Percentiles rank a stretch among this genome's conserved stretches.
phyloP scores from a whole-genome alignment of 2,113 vertebrate genomes.

The Gallinago paraguaiae region DNA sequence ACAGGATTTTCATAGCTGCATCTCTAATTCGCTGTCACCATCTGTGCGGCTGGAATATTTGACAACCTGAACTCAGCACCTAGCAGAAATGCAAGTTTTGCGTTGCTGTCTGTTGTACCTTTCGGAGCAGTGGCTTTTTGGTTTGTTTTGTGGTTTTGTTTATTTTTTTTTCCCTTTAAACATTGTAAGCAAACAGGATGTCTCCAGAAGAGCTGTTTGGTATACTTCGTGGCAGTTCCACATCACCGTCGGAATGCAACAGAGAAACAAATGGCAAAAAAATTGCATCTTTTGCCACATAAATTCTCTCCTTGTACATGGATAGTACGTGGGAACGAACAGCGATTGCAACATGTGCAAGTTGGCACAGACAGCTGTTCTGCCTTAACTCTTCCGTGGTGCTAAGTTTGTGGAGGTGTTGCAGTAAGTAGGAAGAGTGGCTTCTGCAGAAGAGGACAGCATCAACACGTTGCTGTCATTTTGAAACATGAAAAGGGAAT shows the following conservation, averaged over 20 bases:
- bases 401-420: neutral
- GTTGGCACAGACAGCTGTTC: neutral
- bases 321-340: neutral
- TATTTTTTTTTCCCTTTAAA: neutral
- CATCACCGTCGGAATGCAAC: neutral
- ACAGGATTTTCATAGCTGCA: neutral
- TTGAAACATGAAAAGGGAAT: neutral
- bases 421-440: neutral
- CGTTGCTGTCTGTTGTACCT: neutral
- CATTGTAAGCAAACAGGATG: neutral
- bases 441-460: neutral
- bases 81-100: neutral
- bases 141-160: neutral
- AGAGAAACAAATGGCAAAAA: neutral
- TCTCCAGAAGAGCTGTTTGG: neutral
- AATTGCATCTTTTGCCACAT: neutral
- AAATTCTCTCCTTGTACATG: neutral
- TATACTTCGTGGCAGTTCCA: neutral
- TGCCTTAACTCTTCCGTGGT: neutral
- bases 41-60: neutral
- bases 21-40: neutral
- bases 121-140: neutral
- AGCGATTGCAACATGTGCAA: neutral
- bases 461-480: neutral
- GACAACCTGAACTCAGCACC: neutral